Evolutionary conservation across 2,888 invertebrate species (phyloP).

Genomic region (Cremastinae sp.): DNA sequence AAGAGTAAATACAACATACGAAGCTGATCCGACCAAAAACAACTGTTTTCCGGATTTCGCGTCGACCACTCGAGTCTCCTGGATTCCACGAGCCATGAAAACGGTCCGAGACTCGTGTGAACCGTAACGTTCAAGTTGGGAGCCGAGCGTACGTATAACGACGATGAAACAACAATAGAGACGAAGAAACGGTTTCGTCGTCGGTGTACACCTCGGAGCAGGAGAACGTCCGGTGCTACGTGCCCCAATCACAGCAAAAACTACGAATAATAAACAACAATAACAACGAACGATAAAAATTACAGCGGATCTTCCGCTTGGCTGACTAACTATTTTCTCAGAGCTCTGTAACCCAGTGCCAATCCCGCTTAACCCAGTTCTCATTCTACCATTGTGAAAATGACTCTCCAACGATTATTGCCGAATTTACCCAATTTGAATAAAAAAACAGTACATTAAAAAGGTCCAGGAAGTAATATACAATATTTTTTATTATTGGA

Average conservation of each 20-base stretch:
- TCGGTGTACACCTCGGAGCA: conserved; percentile 25
- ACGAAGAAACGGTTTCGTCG: conserved; percentile 39
- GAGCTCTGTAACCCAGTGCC: conserved; percentile 54
- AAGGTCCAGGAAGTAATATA: background rate
- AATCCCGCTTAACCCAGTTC: conserved; percentile 54
- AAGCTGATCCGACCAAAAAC: conserved; percentile 40
- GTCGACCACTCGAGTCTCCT: conserved; percentile 2
- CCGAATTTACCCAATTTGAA: background rate
- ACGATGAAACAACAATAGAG: conserved; percentile 37
- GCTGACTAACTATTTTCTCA: conserved; percentile 47
- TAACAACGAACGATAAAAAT: conserved; percentile 23
- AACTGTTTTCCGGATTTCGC: conserved; percentile 37
- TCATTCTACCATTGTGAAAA: conserved; percentile 24
- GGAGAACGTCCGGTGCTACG: conserved; percentile 53
- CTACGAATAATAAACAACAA: background rate
- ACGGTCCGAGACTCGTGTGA: conserved; percentile 49
- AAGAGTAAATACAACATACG: conserved; percentile 33
- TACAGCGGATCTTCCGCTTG: conserved; percentile 52
- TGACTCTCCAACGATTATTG: conserved; percentile 1
- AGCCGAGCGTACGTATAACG: background rate
- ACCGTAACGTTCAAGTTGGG: conserved; percentile 50
- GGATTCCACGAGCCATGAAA: conserved; percentile 40
- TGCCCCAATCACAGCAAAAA: conserved; percentile 21
- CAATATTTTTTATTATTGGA: no score
- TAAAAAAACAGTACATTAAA: background rate